These are phyloP conservation scores for Sebastes nivosus DNA, from an alignment of 2,797 vertebrate genomes.

Conservation along the genomic window DNA sequence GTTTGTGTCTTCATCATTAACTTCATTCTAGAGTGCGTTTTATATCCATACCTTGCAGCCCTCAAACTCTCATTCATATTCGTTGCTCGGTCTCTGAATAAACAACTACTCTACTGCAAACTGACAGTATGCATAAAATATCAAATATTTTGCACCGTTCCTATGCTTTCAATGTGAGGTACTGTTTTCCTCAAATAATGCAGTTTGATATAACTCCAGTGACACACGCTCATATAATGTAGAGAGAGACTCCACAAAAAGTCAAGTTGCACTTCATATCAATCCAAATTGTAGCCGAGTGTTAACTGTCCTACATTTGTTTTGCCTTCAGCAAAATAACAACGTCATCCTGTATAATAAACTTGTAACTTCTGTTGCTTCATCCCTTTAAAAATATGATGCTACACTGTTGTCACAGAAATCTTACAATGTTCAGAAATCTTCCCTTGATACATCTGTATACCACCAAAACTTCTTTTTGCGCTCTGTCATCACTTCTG, in stretches of 20 bases:
- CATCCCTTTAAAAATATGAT: background rate
- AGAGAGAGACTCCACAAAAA: slow-evolving; percentile 18
- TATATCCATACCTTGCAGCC: background rate
- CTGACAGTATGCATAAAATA: background rate
- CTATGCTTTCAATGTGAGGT: background rate
- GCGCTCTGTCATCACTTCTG: slow-evolving; percentile 6
- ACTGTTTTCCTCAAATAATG: slow-evolving; percentile 8
- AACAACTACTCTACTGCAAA: background rate
- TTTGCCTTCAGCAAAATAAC: background rate
- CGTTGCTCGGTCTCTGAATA: background rate
- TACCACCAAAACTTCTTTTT: slow-evolving; percentile 11
- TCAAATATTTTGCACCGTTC: background rate
- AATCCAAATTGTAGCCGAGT: slow-evolving; percentile 13
- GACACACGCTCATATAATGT: background rate
- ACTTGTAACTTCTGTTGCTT: background rate
- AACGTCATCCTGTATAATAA: background rate
- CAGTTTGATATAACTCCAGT: background rate
- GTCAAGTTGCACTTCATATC: slow-evolving; percentile 41
- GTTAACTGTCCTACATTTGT: slow-evolving; percentile 1
- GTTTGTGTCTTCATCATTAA: background rate
- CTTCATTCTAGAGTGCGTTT: background rate
- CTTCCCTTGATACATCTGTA: slow-evolving; percentile 20
- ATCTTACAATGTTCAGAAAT: background rate
- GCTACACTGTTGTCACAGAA: background rate
- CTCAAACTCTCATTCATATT: background rate